Evolutionary conservation across 2,797 vertebrate genomes (phyloP), one percentile per base, ranked within the genome.

Genomic region (Sebastes goodei): DNA sequence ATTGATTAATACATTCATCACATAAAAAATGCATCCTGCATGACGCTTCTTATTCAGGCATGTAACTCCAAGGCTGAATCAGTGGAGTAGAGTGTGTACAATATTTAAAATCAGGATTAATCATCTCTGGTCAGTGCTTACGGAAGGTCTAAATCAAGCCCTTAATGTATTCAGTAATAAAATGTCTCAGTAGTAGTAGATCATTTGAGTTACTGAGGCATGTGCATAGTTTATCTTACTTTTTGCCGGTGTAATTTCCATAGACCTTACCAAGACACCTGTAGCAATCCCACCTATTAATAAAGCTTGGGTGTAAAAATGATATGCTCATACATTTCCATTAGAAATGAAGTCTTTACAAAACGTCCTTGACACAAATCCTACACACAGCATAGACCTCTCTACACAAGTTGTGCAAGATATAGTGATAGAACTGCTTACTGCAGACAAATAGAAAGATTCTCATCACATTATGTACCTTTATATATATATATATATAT

Each of bases 201-300:
- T 86, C 71, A 86, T 84, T 76, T 82, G 57, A 83, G 75, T 85
- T 80, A 85, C 76, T 71, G 63, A 78, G 62, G 70, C 81, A 82
- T 83, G 67, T 70, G 52, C 52, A 55, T 25, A 74, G 73, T 86
- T 84, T 82, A 80, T 88, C 86, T 75, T 59, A 78, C 81, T 83
- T 86, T 81, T 29, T 74, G 63, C 72, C 38, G 23, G 53, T 57
- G 32, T 79, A 29, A 77, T 80, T 78, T 76, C 17, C 63, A 71
- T 42, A 14, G 46, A 74, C 55, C 68, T 69, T 57, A 73, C 64
- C n/a, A 12, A 33, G 42, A 77, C 12, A 83, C 64, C 55, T 72
- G 73, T 30, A 71, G 49, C 29, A 79, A 73, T 14, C 9, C 4
- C 17, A 66, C 74, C 23, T 66, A 33, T 66, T 59, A 74, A 72